phyloP scores from a whole-genome alignment of 2,797 vertebrate species.

The Tympanoctomys barrerae region DNA sequence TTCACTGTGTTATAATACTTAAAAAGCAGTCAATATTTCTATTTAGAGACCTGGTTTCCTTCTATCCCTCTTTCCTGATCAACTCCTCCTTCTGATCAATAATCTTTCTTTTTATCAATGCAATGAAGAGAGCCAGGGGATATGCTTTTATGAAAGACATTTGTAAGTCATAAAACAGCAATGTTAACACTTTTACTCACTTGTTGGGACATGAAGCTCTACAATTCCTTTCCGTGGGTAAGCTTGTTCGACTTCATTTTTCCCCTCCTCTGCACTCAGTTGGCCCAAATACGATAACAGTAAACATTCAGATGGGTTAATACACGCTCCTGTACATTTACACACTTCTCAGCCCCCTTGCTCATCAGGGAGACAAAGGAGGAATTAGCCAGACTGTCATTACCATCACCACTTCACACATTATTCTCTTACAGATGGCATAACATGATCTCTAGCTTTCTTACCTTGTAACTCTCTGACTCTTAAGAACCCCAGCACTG shows the following conservation, averaged over 20 bases:
- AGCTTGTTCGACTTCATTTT: slow-evolving; percentile 79
- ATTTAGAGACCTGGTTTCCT: slow-evolving; percentile 25
- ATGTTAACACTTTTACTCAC: slow-evolving; percentile 79
- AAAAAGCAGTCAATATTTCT: slow-evolving; percentile 20
- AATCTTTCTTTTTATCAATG: slow-evolving; percentile 59
- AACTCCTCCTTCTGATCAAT: slow-evolving; percentile 68
- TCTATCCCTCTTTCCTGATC: neutral
- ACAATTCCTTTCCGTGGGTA: slow-evolving; percentile 75
- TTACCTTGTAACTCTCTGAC: slow-evolving; percentile 59
- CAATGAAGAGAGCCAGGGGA: slow-evolving; percentile 76
- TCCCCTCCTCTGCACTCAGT: neutral
- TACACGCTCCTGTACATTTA: neutral
- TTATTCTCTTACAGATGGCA: neutral
- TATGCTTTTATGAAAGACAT: slow-evolving; percentile 79
- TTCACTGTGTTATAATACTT: slow-evolving; percentile 13
- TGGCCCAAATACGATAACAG: slow-evolving; percentile 68
- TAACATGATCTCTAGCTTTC: slow-evolving; percentile 62
- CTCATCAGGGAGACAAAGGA: slow-evolving; percentile 58
- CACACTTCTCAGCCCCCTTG: neutral
- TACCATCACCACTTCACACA: slow-evolving; percentile 7
- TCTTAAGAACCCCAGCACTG: slow-evolving; percentile 60
- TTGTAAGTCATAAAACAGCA: slow-evolving; percentile 79
- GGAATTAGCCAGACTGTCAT: slow-evolving; percentile 58
- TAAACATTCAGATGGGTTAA: slow-evolving; percentile 71
- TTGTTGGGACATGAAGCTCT: slow-evolving; percentile 79